Evolutionary conservation across 2,797 vertebrate genomes (phyloP).

Genomic region (Etheostoma nigrum): DNA sequence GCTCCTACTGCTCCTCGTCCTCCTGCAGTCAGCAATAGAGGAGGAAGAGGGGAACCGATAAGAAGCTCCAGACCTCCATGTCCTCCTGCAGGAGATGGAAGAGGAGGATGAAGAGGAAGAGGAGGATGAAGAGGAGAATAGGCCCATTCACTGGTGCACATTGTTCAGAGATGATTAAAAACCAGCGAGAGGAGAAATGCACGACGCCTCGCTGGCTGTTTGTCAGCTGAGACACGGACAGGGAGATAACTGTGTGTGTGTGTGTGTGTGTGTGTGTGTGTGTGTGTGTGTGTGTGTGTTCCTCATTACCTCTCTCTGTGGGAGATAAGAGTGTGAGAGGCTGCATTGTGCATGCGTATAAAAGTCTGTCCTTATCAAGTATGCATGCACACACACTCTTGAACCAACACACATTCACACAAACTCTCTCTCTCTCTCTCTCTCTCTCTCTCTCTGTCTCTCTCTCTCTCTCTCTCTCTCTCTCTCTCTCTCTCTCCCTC

Average conservation of each 20-base stretch:
- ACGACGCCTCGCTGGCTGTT: slow-evolving; percentile 75
- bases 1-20: slow-evolving; percentile 22
- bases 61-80: background rate
- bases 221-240: slow-evolving; percentile 77
- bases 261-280: slow-evolving; percentile 48
- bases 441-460: too few relatives aligned
- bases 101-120: background rate
- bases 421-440: too few relatives aligned
- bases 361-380: slow-evolving; percentile 77
- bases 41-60: slow-evolving; percentile 21
- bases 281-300: slow-evolving; percentile 54
- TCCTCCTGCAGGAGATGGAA: background rate
- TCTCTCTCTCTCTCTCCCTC: too few relatives aligned
- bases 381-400: slow-evolving; percentile 65
- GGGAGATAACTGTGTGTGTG: slow-evolving; percentile 67
- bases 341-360: slow-evolving; percentile 80
- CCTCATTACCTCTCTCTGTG: slow-evolving; percentile 80
- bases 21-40: slow-evolving; percentile 53
- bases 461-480: too few relatives aligned
- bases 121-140: slow-evolving; percentile 31
- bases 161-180: slow-evolving; percentile 83
- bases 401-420: slow-evolving; percentile 23
- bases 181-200: slow-evolving; percentile 76
- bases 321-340: slow-evolving; percentile 80
- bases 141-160: slow-evolving; percentile 67